Base-by-base conservation (phyloP, 1,140 invertebrate genomes). In the Batillaria attramentaria region DNA sequence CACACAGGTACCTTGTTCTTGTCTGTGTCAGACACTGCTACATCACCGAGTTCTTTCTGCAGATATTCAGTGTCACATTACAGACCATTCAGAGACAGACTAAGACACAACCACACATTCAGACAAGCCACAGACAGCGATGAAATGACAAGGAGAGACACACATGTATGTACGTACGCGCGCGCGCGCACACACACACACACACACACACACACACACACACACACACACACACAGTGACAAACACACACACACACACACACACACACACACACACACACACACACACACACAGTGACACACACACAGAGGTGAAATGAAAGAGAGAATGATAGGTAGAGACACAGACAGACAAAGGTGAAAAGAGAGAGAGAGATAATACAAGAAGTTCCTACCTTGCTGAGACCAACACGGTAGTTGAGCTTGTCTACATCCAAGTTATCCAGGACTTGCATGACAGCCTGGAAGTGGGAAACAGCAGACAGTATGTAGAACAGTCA, bases 401-500 rank as follows among this genome's bases (percentile, higher is more conserved):
- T 97, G 68, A 97, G 93, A 20, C 97, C 97, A 41, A 98, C 94
- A 74, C 96, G 93, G 92, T 97, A 98, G 70, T 94, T 95, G 18
- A 95, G 94, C 69, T 95, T 93, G 88, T 98, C 96, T 65, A 98
- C 92, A 89, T 98, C 97, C 57, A 97, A 93, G n/a, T 94, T 93
- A 16, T 95, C 91, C 50, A 98, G 90, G 92, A 98, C 72, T 74
- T 78, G 72, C 16, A 28, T 68, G 41, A 57, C 69, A 66, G 70
- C 50, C 72, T 62, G 57, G 13, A 73, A 24, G 33, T n/a, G n/a
- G n/a, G 81, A 95, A 94, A 88, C 96, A 94, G n/a, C 92, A 89
- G 5, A 95, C 94, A n/a, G n/a, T n/a, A n/a, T n/a, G n/a, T n/a
- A n/a, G n/a, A n/a, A n/a, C n/a, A n/a, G n/a, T n/a, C n/a, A n/a